Evolutionary conservation across 2,113 vertebrate species (phyloP).

Genomic region (Terrapene triunguis): DNA sequence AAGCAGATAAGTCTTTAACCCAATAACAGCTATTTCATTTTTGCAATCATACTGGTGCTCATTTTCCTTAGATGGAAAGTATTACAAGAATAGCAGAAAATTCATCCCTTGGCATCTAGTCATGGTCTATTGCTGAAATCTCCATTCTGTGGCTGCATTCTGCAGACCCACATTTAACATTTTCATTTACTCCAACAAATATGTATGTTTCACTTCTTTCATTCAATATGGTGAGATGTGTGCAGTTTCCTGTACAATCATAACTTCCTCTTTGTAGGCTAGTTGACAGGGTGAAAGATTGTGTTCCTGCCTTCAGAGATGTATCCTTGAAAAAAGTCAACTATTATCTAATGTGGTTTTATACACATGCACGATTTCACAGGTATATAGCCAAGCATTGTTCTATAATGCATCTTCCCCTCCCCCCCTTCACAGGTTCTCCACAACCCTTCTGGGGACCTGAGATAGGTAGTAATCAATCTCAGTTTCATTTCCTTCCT

Average conservation of each 20-base stretch:
- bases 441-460: rapidly evolving
- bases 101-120: neutral
- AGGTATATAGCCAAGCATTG: neutral
- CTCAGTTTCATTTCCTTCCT: neutral
- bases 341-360: neutral
- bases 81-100: neutral
- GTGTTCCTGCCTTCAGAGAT: neutral
- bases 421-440: neutral
- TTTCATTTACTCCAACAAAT: neutral
- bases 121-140: neutral
- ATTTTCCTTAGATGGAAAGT: conserved; percentile 38
- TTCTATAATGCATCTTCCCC: neutral
- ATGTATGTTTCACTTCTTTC: neutral
- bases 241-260: neutral
- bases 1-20: neutral
- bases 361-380: neutral
- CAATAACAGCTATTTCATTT: neutral
- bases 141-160: conserved; percentile 43
- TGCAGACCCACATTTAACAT: conserved; percentile 31
- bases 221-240: conserved; percentile 21
- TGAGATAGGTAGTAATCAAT: neutral
- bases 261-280: neutral
- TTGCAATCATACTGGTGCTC: neutral
- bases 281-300: neutral
- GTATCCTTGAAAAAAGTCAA: neutral